Conservation (phyloP, 2,113 vertebrate genomes). For the Rhinolophus sinicus region DNA sequence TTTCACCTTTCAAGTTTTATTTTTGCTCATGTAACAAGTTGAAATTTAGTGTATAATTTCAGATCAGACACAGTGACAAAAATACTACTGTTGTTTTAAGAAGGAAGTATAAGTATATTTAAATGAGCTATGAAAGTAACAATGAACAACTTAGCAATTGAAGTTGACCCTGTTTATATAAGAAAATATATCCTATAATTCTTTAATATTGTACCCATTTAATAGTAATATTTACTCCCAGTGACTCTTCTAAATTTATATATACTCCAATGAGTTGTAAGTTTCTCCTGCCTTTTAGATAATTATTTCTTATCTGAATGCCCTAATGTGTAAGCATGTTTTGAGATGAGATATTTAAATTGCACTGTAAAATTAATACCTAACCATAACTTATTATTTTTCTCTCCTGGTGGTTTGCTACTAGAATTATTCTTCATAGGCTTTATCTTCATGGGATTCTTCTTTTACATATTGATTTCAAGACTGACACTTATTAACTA, state of each 20-base stretch:
- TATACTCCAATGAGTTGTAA: not conserved
- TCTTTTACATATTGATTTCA: slow-evolving; percentile 92
- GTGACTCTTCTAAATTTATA: not conserved
- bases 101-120: not conserved
- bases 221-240: not conserved
- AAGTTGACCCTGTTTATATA: not conserved
- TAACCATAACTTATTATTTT: not conserved
- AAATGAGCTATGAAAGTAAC: not conserved
- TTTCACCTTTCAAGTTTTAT: not conserved
- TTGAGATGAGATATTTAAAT: slow-evolving; percentile 6
- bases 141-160: not conserved
- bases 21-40: not conserved
- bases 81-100: slow-evolving; percentile 29
- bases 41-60: not conserved
- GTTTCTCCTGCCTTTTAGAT: not conserved
- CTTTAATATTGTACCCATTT: slow-evolving; percentile 8
- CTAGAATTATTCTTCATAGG: slow-evolving; percentile 95
- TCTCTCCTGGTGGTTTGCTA: not conserved
- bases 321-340: not conserved
- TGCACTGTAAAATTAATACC: not conserved
- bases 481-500: slow-evolving; percentile 88
- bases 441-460: slow-evolving; percentile 89
- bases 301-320: not conserved
- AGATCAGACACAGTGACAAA: not conserved
- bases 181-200: not conserved